Evolutionary conservation across 2,113 vertebrate genomes (phyloP), one percentile per base, ranked within the genome.

Genomic region (Echinops telfairi): DNA sequence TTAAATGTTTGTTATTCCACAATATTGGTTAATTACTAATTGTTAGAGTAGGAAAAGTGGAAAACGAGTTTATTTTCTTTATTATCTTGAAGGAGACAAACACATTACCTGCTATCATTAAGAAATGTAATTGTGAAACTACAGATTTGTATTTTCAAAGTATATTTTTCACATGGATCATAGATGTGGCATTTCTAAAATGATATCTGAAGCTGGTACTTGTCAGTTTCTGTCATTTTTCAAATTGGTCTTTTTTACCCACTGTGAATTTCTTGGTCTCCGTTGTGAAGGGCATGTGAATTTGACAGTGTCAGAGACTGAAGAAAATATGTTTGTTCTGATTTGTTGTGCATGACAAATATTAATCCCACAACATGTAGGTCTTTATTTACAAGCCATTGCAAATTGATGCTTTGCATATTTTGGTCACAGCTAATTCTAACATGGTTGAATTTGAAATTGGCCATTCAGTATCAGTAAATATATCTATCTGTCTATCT

Each of bases 401-500:
- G 75, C 82, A 93, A 96, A 97, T 95, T 91, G 88, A 93, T 88
- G 85, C 33, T 90, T 64, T 94, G 90, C 92, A 96, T 96, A 94
- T 71, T 94, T 94, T 96, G 79, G 93, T 95, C 95, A 96, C 88
- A 96, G 92, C 36, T 96, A 95, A 96, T 96, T 95, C 62, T 90
- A 71, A 96, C 88, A 91, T 47, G 84, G 47, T 11, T 89, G 36
- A 95, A 95, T 68, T 22, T 78, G 62, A 95, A 96, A 96, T 94
- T 96, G 79, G 22, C 58, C 33, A 43, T 68, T 57, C 9, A 82
- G 33, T 70, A 94, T 84, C 84, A 85, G 20, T 53, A 47, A 91
- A 90, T 81, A 75, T 57, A 53, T 53, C 9, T 53, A 53, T 14
- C 9, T 53, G 10, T 66, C 31, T 20, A 89, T 29, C 47, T 80